phyloP scores from a whole-genome alignment of 2,888 invertebrate species.

The Agrochola litura region DNA sequence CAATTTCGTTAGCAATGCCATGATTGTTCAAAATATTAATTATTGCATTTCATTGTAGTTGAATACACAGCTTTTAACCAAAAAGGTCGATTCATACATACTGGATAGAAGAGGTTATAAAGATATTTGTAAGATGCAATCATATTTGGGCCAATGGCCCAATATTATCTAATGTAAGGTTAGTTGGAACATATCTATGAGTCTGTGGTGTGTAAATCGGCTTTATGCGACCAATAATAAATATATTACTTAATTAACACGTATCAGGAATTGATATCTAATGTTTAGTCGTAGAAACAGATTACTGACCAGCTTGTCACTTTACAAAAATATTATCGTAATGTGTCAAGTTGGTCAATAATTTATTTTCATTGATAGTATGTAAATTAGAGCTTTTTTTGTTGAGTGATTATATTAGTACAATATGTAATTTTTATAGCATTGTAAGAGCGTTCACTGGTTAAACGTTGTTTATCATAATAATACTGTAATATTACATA shows the following conservation, averaged over 20 bases:
- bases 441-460: constrained; percentile 46
- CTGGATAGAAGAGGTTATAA: constrained; percentile 1
- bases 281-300: constrained; percentile 18
- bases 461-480: constrained; percentile 44
- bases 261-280: constrained; percentile 55
- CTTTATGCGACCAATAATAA: constrained; percentile 47
- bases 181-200: constrained; percentile 8
- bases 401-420: constrained; percentile 66
- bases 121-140: not conserved
- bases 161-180: constrained; percentile 5
- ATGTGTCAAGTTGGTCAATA: not conserved
- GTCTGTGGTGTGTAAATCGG: constrained; percentile 24
- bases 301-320: constrained; percentile 26
- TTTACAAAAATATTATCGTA: not conserved
- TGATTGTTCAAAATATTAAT: constrained; percentile 60
- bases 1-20: constrained; percentile 48
- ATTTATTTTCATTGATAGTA: constrained; percentile 5
- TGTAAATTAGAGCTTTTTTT: constrained; percentile 45
- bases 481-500: constrained; percentile 44
- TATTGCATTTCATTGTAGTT: constrained; percentile 56
- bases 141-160: not conserved
- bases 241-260: constrained; percentile 38
- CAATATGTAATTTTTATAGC: constrained; percentile 65
- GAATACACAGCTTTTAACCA: constrained; percentile 42
- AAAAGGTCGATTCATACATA: constrained; percentile 28